Base-by-base conservation (phyloP, 2,888 invertebrate genomes). In the Melolontha melolontha region DNA sequence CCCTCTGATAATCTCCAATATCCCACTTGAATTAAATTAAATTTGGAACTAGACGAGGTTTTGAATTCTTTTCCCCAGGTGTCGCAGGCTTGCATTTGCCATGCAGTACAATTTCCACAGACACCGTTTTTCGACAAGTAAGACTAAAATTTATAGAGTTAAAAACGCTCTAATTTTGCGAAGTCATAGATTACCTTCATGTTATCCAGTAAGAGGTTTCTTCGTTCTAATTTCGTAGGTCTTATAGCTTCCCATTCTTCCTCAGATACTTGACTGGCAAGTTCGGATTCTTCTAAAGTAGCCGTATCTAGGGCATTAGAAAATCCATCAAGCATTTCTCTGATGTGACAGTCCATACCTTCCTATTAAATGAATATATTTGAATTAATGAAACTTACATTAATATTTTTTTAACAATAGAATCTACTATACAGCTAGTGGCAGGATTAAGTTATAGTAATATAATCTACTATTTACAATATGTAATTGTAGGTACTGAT, bases 171-270 rank as follows among this genome's bases (percentile, higher is more conserved):
- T 74, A 67, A 70, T 59, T 7, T n/a, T 10, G 4, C 10, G 42
- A 1, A 42, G 10, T 27, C 10, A 17, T 8, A 47, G 67, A 2
- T 11, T 79, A 92, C 93, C 84, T 90, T 90, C 79, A 93, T 87
- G 75, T 88, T 88, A 16, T 85, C 85, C 1, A 93, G 79, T 40
- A 94, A 85, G 72, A 88, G 88, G 39, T 86, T 84, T 69, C 90
- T 86, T 73, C 92, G 86, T 73, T 92, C 91, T 6, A 82, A 74
- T 79, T 92, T 92, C 1, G 88, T 88, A 0, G 91, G 90, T 73
- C 91, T 87, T 71, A 93, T 90, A 0, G 91, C 89, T 76, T 94
- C 93, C 91, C 94, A 95, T 83, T 95, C 94, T 79, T 94, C 94
- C 74, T 93, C 92, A 0, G 92, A 93, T 2, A 94, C 91, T 80